Evolutionary conservation across 2,888 invertebrate species (phyloP).

Genomic region (Stenchaetothrips biformis): DNA sequence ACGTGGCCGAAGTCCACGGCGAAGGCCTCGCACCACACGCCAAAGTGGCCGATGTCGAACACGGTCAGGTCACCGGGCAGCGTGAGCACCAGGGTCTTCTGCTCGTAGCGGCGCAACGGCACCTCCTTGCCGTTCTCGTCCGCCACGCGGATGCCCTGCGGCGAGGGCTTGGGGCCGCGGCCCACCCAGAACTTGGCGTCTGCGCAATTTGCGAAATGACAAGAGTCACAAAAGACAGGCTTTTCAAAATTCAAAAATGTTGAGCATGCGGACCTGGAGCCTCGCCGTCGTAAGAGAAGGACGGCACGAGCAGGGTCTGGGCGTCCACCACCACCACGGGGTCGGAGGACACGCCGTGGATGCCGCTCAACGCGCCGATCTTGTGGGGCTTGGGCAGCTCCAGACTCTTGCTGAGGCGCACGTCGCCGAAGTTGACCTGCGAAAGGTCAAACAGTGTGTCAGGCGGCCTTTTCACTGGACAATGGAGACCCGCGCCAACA

Average conservation of each 20-base stretch:
- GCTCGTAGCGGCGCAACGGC: conserved; percentile 74
- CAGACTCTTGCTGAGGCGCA: conserved; percentile 69
- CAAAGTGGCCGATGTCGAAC: conserved; percentile 89
- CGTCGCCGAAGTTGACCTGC: conserved; percentile 86
- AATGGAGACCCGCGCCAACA: not conserved
- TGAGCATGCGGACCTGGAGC: conserved; percentile 66
- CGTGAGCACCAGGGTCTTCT: conserved; percentile 83
- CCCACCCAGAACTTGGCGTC: conserved; percentile 95
- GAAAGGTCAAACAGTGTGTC: conserved; percentile 34
- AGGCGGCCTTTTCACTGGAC: too few species aligned
- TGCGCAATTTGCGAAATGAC: conserved; percentile 47
- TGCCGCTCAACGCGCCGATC: conserved; percentile 67
- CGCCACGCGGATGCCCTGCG: conserved; percentile 78
- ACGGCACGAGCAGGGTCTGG: conserved; percentile 83
- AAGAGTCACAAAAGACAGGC: not conserved
- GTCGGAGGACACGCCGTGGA: conserved; percentile 80
- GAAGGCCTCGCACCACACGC: conserved; percentile 90
- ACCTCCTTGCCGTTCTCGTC: conserved; percentile 85
- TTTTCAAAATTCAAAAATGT: not conserved
- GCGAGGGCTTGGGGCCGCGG: conserved; percentile 70
- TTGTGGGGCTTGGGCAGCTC: conserved; percentile 81
- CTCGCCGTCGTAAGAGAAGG: conserved; percentile 87
- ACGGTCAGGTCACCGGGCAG: conserved; percentile 84
- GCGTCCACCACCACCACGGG: conserved; percentile 86
- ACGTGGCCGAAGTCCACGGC: conserved; percentile 90